phyloP scores from a whole-genome alignment of 1,140 invertebrate genomes.

The Notospermus geniculatus region DNA sequence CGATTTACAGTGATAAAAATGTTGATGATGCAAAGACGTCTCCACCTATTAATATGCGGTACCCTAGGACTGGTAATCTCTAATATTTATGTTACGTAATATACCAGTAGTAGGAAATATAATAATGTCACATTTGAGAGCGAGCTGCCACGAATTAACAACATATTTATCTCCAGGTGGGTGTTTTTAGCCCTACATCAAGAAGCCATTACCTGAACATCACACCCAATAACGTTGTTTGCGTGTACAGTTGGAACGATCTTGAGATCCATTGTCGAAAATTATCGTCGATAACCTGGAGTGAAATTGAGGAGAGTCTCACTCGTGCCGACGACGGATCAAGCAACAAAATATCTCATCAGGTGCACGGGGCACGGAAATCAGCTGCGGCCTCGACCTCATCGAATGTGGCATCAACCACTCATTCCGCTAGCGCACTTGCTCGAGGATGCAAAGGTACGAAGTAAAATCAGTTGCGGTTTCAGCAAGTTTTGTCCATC shows the following conservation, averaged over 20 bases:
- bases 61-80: neutral
- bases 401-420: too few relatives aligned
- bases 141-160: neutral
- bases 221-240: slow-evolving; percentile 39
- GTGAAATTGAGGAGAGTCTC: too few relatives aligned
- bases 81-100: neutral
- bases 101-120: too few relatives aligned
- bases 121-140: neutral
- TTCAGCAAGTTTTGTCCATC: too few relatives aligned
- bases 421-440: too few relatives aligned
- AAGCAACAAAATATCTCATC: too few relatives aligned
- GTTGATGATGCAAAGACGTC: neutral
- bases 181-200: slow-evolving; percentile 42
- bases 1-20: too few relatives aligned
- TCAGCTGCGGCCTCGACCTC: too few relatives aligned
- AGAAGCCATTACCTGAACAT: slow-evolving; percentile 46
- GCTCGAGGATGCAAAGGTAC: too few relatives aligned
- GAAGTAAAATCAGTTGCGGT: too few relatives aligned
- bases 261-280: neutral
- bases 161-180: slow-evolving; percentile 27
- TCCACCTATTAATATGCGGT: neutral
- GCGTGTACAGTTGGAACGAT: slow-evolving; percentile 26
- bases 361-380: too few relatives aligned
- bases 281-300: neutral
- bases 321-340: too few relatives aligned